Percentiles rank a stretch among this genome's conserved stretches.
These are phyloP conservation scores for Ochropleura leucogaster DNA, from an alignment of 2,888 invertebrate species.

Conservation along the genomic window DNA sequence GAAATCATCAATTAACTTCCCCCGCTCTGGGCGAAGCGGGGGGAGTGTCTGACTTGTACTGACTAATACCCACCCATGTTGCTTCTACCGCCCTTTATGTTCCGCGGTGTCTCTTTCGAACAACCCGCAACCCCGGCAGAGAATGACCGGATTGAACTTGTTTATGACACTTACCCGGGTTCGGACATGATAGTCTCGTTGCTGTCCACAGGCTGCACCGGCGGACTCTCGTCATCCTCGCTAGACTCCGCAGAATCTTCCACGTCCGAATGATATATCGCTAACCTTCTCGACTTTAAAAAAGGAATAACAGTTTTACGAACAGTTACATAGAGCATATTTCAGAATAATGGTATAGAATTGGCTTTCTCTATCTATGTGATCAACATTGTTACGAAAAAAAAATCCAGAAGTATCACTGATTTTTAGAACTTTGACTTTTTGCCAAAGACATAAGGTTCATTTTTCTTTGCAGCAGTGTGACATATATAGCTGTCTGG, in stretches of 20 bases:
- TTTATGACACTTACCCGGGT: conserved; percentile 68
- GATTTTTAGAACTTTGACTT: background rate
- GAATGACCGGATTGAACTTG: background rate
- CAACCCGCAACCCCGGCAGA: background rate
- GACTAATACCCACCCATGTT: too few species aligned
- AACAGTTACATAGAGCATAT: background rate
- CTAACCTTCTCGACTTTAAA: conserved; percentile 81
- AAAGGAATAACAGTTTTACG: background rate
- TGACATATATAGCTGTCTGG: background rate
- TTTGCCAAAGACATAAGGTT: background rate
- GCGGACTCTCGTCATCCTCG: conserved; percentile 92
- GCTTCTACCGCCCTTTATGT: too few species aligned
- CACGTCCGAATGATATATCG: conserved; percentile 94
- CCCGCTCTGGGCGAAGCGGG: too few species aligned
- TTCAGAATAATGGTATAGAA: background rate
- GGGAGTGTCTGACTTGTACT: too few species aligned
- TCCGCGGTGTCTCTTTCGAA: too few species aligned
- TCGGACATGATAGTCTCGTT: conserved; percentile 71
- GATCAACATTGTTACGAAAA: too few species aligned
- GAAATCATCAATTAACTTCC: too few species aligned
- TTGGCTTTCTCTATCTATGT: too few species aligned
- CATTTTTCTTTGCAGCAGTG: background rate
- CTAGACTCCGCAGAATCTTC: conserved; percentile 96
- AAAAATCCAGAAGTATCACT: background rate
- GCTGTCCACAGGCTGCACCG: conserved; percentile 84